Percentiles rank a stretch among this genome's conserved stretches.
These are phyloP conservation scores for Clamator glandarius DNA, from an alignment of 2,797 vertebrate species.

Conservation along the genomic window DNA sequence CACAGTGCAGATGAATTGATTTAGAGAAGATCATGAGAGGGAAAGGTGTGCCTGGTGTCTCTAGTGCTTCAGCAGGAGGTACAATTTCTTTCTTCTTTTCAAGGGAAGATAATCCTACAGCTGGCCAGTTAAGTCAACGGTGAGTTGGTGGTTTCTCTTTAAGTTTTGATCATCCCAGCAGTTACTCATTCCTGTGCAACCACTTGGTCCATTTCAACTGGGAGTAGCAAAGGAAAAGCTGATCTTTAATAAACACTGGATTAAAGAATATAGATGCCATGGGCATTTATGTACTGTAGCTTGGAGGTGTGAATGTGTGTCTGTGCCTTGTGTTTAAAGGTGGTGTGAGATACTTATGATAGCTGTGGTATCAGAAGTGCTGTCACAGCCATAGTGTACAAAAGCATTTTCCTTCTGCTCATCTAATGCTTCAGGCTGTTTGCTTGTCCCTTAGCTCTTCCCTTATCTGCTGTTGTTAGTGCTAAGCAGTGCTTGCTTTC, in stretches of 20 bases:
- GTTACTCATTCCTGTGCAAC: background rate
- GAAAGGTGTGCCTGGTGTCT: background rate
- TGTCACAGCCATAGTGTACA: background rate
- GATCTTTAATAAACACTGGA: background rate
- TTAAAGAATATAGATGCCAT: background rate
- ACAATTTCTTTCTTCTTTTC: background rate
- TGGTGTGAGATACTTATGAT: background rate
- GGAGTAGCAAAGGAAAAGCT: background rate
- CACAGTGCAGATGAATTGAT: background rate
- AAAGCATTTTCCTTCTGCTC: background rate
- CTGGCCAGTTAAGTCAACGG: background rate
- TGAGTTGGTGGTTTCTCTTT: background rate
- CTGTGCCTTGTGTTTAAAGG: background rate
- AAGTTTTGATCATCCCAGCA: background rate
- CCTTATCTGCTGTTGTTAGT: background rate
- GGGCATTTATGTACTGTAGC: background rate
- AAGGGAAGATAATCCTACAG: background rate
- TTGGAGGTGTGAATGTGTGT: rapidly evolving
- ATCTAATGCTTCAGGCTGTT: background rate
- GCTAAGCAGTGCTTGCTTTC: background rate
- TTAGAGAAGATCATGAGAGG: background rate
- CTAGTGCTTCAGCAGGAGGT: background rate
- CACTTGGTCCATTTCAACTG: background rate
- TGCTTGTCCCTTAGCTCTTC: background rate
- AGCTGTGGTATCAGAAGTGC: background rate